Evolutionary conservation across 2,888 invertebrate species (phyloP), one percentile per base, ranked within the genome.

Genomic region (Catocala nupta): DNA sequence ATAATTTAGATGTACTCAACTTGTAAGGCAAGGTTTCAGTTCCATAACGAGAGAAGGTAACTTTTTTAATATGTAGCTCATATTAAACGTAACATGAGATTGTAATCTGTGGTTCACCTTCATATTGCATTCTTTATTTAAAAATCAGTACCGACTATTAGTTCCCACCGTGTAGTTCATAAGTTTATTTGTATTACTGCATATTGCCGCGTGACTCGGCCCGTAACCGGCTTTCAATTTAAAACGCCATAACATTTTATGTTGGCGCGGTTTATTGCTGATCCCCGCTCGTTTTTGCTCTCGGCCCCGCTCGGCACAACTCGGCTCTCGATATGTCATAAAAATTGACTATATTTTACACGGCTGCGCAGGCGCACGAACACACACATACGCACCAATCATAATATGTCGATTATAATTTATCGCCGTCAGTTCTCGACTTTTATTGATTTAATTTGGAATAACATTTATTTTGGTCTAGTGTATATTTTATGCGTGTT

Each of bases 171-270:
- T 56, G 13, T 50, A 42, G 33, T 43, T 34, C 12, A 10, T 5
- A 9, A 34, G 43, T 59, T 25, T 65, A 59, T 59, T 64, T 51
- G 63, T 64, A 60, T 65, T 56, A 57, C 59, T 52, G 64, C 42
- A 56, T 44, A 56, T 56, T 57, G 25, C 42, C 57, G 42, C 42
- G 54, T 51, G 68, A 58, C 50, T 64, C 58, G 50, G 65, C 43
- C 59, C 58, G 58, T 75, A 71, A 76, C 78, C 76, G 78, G 80
- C 72, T 75, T 70, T 66, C 68, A 73, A 69, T 75, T 69, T 63
- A 67, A 72, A 68, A 60, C 58, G 68, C 73, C 64, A 71, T 69
- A 69, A 68, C 62, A 63, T 78, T 68, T 73, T 70, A 73, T 64
- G 71, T 62, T 66, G 55, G 48, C 50, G 62, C 63, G 65, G 71